Evolutionary conservation across 2,797 vertebrate genomes (phyloP).

Genomic region (Vultur gryphus): DNA sequence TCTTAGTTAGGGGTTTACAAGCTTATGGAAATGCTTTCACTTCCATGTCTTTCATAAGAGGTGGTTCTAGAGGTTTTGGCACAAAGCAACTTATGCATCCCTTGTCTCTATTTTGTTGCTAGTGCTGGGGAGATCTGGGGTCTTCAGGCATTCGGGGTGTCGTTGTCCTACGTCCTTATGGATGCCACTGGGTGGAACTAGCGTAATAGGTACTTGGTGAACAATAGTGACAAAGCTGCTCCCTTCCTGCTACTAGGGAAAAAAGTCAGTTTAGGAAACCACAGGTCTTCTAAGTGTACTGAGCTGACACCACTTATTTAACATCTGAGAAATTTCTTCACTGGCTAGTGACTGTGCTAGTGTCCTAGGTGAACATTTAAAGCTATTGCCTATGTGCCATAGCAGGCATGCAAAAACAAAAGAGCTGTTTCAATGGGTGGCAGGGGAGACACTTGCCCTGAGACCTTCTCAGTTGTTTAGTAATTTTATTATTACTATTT

Average conservation of each 20-base stretch:
- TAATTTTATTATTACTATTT: too few species aligned
- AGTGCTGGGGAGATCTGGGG: not conserved
- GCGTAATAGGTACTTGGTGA: not conserved
- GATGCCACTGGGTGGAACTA: not conserved
- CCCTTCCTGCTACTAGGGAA: not conserved
- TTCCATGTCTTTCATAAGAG: not conserved
- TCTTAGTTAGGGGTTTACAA: not conserved
- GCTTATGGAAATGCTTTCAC: not conserved
- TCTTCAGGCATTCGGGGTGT: not conserved
- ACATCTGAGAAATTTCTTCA: not conserved
- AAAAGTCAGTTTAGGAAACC: not conserved
- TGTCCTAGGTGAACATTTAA: not conserved
- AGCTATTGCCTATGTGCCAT: not conserved
- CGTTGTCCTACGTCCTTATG: not conserved
- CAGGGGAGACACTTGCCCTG: not conserved
- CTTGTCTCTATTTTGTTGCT: not conserved
- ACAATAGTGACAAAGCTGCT: not conserved
- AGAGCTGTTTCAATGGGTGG: not conserved
- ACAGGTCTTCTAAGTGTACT: not conserved
- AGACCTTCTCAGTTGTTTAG: not conserved
- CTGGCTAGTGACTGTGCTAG: not conserved
- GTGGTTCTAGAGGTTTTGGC: not conserved
- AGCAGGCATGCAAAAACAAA: not conserved
- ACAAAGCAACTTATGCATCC: not conserved
- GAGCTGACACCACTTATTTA: not conserved